Base-by-base conservation (phyloP, 2,113 vertebrate species). In the Xerus inauris region DNA sequence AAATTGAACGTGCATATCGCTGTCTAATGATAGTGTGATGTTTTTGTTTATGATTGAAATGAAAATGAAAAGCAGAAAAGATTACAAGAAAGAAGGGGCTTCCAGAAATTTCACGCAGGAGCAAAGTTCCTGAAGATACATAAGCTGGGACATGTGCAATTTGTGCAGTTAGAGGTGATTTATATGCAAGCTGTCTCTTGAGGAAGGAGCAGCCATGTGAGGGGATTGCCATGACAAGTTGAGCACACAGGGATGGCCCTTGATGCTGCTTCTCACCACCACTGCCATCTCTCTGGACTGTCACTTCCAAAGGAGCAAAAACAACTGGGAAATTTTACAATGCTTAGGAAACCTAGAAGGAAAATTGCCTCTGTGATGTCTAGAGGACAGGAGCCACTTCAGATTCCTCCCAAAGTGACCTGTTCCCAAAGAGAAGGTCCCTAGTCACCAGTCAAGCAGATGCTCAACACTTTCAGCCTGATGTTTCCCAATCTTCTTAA, bases 281-380 rank as follows among this genome's bases (percentile, higher is more conserved):
- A 54, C 17, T 7, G 35, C 35, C 26, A 65, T n/a, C 3, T 81
- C 35, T 16, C 38, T 62, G 83, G 28, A 93, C 17, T 79, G 45
- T 30, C 82, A 49, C 87, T 54, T 95, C 35, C 94, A 85, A 64
- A 91, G 76, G 85, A 97, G 47, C 69, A 96, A 94, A 69, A 30
- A 71, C 10, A 89, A 95, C 0, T 28, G 96, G 79, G 91, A 92
- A 77, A 97, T 90, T 94, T 94, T 95, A 94, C 32, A 20, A 30
- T 92, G 97, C 89, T 67, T 97, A 94, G 94, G 97, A 92, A 97
- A 93, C 82, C 95, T 97, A 91, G 90, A 94, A 57, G 64, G 89
- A 91, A 86, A 67, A 3, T 97, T 94, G 95, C 94, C 89, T 87
- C 92, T 64, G 67, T 28, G n/a, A n/a, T n/a, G n/a, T n/a, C n/a